Evolutionary conservation across 53 echinoderm and acorn worm genomes (phyloP), one percentile per base, ranked within the genome.

Genomic region (Mesocentrotus franciscanus): DNA sequence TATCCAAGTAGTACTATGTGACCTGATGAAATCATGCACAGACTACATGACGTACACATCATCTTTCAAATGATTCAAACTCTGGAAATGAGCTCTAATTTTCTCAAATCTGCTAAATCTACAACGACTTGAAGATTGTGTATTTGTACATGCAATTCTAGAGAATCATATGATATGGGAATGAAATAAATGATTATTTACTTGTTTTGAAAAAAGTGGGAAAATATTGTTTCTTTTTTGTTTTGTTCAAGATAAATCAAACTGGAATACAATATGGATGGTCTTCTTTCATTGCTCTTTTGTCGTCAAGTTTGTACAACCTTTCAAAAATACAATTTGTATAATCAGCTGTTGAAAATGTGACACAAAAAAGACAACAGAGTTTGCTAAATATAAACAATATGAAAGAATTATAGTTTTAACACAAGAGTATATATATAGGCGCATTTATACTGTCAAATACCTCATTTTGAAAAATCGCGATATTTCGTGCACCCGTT

Each of bases 1-100:
- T 81, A 33, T 81, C 81, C 20, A 39, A 81, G 36, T 33, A 81
- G 17, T 64, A 20, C 20, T 20, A 81, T 81, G 81, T 81, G 81
- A 81, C 81, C 81, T 22, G 81, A 81, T 81, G 81, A 42, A 81
- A 81, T 20, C 81, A 36, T 81, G 18, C 20, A 20, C 17, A 81
- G 81, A 36, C 18, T 81, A 42, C 2, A 20, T 49, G 49, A 20
- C 39, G 42, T 39, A 20, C 18, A 81, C 4, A 42, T 42, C 36
- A 42, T 81, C 81, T 42, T 81, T 22, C 33, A 81, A 81, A 36
- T 42, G 20, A 81, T 27, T 27, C 24, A 14, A 90, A 29, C n/a
- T 8, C 24, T 49, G 90, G 90, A 90, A 90, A 90, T 90, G 27
- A 90, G 90, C 15, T 56, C 90, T 90, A 90, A 90, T 90, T 90